Evolutionary conservation across 2,797 vertebrate species (phyloP).

Genomic region (Myripristis jacobus): DNA sequence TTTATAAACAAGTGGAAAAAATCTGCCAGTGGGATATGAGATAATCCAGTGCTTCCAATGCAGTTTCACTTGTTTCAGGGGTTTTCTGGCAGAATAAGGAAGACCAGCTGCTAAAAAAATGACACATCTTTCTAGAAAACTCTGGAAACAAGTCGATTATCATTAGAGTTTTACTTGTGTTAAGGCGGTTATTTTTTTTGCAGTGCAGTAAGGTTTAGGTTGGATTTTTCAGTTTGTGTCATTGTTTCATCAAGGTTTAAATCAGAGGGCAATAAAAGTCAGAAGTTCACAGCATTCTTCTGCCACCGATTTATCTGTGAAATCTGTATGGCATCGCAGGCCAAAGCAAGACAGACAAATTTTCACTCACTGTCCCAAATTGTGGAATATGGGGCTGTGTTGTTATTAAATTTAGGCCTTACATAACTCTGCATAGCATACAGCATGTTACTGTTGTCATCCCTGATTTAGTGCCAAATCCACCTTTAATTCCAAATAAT

Average conservation of each 20-base stretch:
- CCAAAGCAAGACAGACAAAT: neutral
- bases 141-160: no score
- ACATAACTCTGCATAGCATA: conserved; percentile 3
- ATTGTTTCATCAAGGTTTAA: neutral
- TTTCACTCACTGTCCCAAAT: neutral
- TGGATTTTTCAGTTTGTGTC: neutral
- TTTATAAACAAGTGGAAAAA: no score
- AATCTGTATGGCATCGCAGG: neutral
- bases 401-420: no score
- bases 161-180: no score
- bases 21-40: no score
- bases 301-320: neutral
- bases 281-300: no score
- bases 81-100: no score
- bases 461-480: conserved; percentile 32
- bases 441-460: conserved; percentile 12
- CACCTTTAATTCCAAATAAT: conserved; percentile 41
- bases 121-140: no score
- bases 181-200: no score
- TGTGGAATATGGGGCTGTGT: neutral
- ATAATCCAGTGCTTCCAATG: no score
- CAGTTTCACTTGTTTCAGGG: no score
- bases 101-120: no score
- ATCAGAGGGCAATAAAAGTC: neutral
- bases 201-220: neutral